Evolutionary conservation across 2,797 vertebrate species (phyloP).

Genomic region (Hyperoplus lanceolatus): DNA sequence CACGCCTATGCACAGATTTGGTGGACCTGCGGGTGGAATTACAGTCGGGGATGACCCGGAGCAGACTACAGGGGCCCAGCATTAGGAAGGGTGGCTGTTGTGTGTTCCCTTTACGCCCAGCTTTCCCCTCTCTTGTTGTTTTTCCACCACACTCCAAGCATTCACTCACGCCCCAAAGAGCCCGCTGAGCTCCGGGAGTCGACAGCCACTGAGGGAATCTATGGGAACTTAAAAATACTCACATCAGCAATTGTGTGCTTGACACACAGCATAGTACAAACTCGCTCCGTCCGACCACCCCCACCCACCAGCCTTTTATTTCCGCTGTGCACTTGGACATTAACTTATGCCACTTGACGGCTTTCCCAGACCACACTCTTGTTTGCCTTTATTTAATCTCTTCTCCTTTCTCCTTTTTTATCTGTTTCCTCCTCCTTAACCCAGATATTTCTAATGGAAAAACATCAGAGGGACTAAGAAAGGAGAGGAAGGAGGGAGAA

Average conservation of each 20-base stretch:
- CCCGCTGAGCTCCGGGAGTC: constrained; percentile 68
- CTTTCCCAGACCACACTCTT: constrained; percentile 74
- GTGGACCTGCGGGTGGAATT: constrained; percentile 51
- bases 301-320: constrained; percentile 65
- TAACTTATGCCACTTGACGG: constrained; percentile 71
- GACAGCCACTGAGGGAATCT: constrained; percentile 78
- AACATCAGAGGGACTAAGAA: constrained; percentile 36
- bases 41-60: constrained; percentile 31
- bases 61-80: constrained; percentile 15
- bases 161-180: constrained; percentile 76
- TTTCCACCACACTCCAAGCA: constrained; percentile 58
- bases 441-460: constrained; percentile 51
- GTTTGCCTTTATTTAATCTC: constrained; percentile 75
- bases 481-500: neutral
- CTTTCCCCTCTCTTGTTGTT: constrained; percentile 57
- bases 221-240: constrained; percentile 81
- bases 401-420: constrained; percentile 44
- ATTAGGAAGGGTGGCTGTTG: constrained; percentile 20
- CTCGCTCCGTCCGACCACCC: constrained; percentile 38
- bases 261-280: constrained; percentile 59
- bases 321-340: constrained; percentile 61
- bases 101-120: constrained; percentile 34
- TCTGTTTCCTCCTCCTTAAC: constrained; percentile 53
- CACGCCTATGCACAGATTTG: constrained; percentile 23
- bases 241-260: constrained; percentile 72